phyloP scores from a whole-genome alignment of 2,797 vertebrate species.

The Enteromius mattozi region DNA sequence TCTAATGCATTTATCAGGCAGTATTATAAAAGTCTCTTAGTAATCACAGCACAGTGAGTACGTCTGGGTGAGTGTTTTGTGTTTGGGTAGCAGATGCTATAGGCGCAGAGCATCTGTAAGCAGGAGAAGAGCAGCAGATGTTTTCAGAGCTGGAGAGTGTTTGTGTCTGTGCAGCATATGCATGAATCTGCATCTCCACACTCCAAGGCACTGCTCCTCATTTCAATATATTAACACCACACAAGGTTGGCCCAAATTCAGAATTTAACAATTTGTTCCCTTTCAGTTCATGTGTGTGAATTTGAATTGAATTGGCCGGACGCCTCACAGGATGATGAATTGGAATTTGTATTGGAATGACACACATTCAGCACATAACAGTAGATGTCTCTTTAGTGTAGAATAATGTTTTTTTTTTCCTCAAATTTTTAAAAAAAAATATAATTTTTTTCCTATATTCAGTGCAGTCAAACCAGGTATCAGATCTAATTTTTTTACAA shows the following conservation, averaged over 20 bases:
- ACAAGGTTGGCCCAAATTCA: not conserved
- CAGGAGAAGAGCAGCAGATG: conserved; percentile 43
- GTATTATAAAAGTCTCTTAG: not conserved
- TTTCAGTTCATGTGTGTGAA: not conserved
- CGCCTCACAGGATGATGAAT: not conserved
- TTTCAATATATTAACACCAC: conserved; percentile 16
- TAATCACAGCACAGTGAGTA: not conserved
- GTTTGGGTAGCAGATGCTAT: conserved; percentile 32
- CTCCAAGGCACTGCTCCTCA: not conserved
- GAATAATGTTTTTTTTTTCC: no score
- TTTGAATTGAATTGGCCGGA: not conserved
- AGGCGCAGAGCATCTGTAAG: conserved; percentile 55
- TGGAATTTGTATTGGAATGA: not conserved
- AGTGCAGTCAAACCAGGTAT: no score
- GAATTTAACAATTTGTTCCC: not conserved
- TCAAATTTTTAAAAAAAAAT: no score
- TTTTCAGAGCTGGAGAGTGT: conserved; percentile 26
- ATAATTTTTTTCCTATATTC: no score
- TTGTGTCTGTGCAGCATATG: conserved; percentile 9
- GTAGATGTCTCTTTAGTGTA: no score
- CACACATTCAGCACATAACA: not conserved
- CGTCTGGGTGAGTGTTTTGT: conserved; percentile 13
- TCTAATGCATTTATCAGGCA: not conserved
- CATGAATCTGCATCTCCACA: conserved; percentile 3
- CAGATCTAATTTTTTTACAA: no score